A percentile compares a stretch with the other conserved stretches of the same genome.
These are phyloP conservation scores for Carposina sasakii DNA, from an alignment of 1,140 invertebrate species.

Conservation along the genomic window DNA sequence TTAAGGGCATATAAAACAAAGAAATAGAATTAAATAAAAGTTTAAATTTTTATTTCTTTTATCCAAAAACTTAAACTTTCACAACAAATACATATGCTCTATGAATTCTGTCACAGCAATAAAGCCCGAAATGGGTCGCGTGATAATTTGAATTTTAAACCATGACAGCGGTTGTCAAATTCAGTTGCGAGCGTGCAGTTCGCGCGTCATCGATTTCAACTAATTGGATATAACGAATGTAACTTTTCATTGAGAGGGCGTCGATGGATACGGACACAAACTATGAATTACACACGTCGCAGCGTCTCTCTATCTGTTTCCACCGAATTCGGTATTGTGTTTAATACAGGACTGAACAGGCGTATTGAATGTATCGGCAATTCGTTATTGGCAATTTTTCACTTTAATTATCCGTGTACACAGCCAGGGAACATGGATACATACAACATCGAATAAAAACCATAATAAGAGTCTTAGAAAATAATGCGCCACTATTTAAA, in stretches of 20 bases:
- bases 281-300: slow-evolving; percentile 27
- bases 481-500: too few relatives aligned
- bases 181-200: slow-evolving; percentile 32
- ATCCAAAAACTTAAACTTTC: slow-evolving; percentile 1
- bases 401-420: too few relatives aligned
- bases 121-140: slow-evolving; percentile 12
- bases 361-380: too few relatives aligned
- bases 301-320: too few relatives aligned
- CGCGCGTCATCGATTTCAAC: slow-evolving; percentile 46
- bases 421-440: too few relatives aligned
- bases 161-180: slow-evolving; percentile 45
- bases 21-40: too few relatives aligned
- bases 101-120: background rate
- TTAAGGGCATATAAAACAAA: too few relatives aligned
- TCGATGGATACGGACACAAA: background rate
- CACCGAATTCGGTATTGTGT: too few relatives aligned
- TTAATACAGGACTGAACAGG: too few relatives aligned
- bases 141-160: slow-evolving; percentile 32
- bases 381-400: too few relatives aligned
- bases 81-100: background rate
- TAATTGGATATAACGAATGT: slow-evolving; percentile 61
- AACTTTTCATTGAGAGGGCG: slow-evolving; percentile 46
- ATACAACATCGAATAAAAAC: too few relatives aligned
- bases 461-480: too few relatives aligned
- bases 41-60: background rate